Conservation (phyloP, 2,888 invertebrate species). For the Chrysotoxum bicinctum region DNA sequence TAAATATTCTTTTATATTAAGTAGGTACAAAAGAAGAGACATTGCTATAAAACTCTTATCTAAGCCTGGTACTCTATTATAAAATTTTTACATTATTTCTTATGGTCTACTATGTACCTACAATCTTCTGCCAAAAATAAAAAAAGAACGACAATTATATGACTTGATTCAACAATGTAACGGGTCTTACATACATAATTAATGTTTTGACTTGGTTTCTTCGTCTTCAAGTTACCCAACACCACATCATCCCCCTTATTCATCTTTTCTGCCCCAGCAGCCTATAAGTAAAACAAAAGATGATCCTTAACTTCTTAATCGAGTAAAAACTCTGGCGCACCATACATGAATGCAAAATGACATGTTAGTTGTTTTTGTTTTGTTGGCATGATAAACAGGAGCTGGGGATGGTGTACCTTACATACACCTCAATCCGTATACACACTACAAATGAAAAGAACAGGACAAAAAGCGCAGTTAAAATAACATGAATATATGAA, state of each 20-base stretch:
- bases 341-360: constrained; percentile 55
- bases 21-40: background rate
- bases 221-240: constrained; percentile 25
- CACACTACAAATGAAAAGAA: constrained; percentile 41
- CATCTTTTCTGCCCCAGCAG: background rate
- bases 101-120: background rate
- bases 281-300: constrained; percentile 37
- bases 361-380: background rate
- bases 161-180: constrained; percentile 54
- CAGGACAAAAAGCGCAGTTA: constrained; percentile 60
- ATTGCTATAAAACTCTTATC: constrained; percentile 16
- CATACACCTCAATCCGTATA: constrained; percentile 7
- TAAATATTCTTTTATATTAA: background rate
- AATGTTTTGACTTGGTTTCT: constrained; percentile 57
- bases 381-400: background rate
- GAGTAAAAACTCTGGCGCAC: constrained; percentile 49
- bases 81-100: background rate
- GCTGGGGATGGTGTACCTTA: constrained; percentile 6
- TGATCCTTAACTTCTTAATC: constrained; percentile 59
- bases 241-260: background rate
- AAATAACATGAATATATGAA: constrained; percentile 66
- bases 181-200: constrained; percentile 56
- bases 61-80: constrained; percentile 1
- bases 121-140: background rate
- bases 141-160: constrained; percentile 25